Evolutionary conservation across 2,113 vertebrate species (phyloP), one percentile per base, ranked within the genome.

Genomic region (Mixornis gularis): DNA sequence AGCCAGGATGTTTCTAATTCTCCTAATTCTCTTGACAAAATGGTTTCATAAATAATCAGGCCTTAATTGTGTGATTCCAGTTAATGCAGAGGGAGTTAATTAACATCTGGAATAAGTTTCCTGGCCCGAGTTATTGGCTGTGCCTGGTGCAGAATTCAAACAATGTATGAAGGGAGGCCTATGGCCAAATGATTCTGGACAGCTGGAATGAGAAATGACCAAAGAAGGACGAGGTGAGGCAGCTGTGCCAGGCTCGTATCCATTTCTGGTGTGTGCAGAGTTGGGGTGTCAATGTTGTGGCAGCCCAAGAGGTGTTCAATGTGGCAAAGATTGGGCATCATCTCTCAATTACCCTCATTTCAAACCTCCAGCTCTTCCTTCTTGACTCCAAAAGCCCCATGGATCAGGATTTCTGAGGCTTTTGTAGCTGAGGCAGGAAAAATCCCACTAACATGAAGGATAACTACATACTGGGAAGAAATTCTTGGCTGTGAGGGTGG

Each of bases 41-140:
- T 40, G 76, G 83, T 84, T 89, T 95, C 87, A 87, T 87, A 93
- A 94, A 92, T 90, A 95, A 86, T 90, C 74, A 78, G 74, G 82
- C 64, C 53, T 51, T 89, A 92, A 95, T 90, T 87, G 34, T 86
- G 40, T 60, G 82, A 88, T 90, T 79, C 41, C 80, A 95, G 82
- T 91, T 92, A 92, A 85, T 82, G 79, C 49, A 76, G 69, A 92
- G 58, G n/a, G 79, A 93, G 92, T 85, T 92, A 78, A 66, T 95
- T 93, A 86, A 92, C 93, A 93, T 96, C 96, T 95, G 91, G 95
- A 92, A 93, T 55, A 85, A 94, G 94, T 95, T 96, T 91, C 91
- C 92, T 94, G 91, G 94, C 68, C 74, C 0, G 1, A 85, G 76
- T 74, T 71, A 84, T 85, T 87, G 82, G 74, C 63, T 91, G 62